A percentile compares a stretch with the other conserved stretches of the same genome.
These are phyloP conservation scores for Drosophila dunni DNA, from an alignment of 1,140 invertebrate species.

Conservation along the genomic window DNA sequence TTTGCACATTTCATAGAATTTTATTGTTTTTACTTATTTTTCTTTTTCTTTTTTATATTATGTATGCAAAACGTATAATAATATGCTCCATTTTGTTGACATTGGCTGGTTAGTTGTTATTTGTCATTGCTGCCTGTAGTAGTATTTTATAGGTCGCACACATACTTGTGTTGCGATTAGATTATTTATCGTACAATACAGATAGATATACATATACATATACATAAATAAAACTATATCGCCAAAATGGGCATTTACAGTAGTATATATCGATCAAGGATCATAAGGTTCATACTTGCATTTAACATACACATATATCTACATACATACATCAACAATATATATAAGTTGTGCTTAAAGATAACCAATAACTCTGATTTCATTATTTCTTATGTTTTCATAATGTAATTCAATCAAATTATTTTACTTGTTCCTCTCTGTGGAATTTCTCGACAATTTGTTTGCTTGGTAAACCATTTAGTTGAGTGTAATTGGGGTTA, in stretches of 20 bases:
- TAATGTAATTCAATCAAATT: constrained; percentile 28
- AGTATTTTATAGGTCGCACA: constrained; percentile 38
- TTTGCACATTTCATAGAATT: constrained; percentile 44
- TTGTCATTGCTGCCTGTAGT: constrained; percentile 34
- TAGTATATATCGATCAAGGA: constrained; percentile 57
- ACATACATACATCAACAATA: constrained; percentile 37
- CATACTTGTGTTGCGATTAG: constrained; percentile 30
- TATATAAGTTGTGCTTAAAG: constrained; percentile 27
- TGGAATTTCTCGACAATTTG: constrained; percentile 35
- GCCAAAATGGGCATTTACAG: constrained; percentile 59
- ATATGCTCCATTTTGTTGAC: constrained; percentile 50
- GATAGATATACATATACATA: constrained; percentile 62
- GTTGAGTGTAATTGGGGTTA: constrained; percentile 73
- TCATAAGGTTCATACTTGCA: constrained; percentile 54
- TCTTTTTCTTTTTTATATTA: constrained; percentile 38
- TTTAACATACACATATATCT: constrained; percentile 9
- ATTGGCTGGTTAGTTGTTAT: constrained; percentile 60
- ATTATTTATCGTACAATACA: constrained; percentile 51
- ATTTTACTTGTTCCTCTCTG: constrained; percentile 19
- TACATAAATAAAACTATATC: constrained; percentile 63
- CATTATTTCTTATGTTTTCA: constrained; percentile 17
- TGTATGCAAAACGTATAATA: constrained; percentile 46
- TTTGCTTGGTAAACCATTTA: constrained; percentile 29
- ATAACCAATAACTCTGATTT: constrained; percentile 32
- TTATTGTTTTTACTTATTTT: constrained; percentile 42